Base-by-base conservation (phyloP, 2,888 invertebrate species). In the Bellardia pandia region DNA sequence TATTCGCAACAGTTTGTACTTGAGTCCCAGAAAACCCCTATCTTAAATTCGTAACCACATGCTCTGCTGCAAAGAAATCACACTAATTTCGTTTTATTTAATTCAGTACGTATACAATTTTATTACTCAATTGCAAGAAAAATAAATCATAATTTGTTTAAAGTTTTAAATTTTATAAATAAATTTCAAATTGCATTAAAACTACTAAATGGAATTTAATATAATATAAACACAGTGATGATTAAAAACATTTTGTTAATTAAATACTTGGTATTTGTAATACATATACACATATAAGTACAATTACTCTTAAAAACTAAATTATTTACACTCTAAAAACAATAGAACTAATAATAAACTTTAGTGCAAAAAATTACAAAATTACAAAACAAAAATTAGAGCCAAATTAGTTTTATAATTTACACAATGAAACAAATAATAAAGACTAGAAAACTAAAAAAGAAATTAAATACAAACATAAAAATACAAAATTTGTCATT, bases 401-500 rank as follows among this genome's bases (percentile, higher is more conserved):
- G 56, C 23, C 51, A 71, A 72, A 62, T 74, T 82, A 14, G n/a
- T 45, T 1, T 30, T 23, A 33, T 45, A 78, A 72, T 58, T 66
- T 76, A 77, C 48, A 68, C 40, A 86, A 14, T 14, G 7, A 33
- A 60, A 64, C 51, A 71, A 68, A 56, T 48, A 60, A 71, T 66
- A 71, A 74, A 81, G 87, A 87, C 87, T 87, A 87, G 87, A 87
- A 78, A 85, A 62, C 87, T 87, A 85, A 82, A 77, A 80, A 76
- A 76, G 60, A 53, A 69, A 11, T 51, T 30, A 78, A 69, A 53
- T 14, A 71, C 8, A 37, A 40, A 56, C 13, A 3, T 45, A 23
- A 14, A 7, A 74, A 45, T 37, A n/a, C 48, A 14, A 48, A 51
- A 62, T 45, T 66, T 64, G 40, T 64, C 9, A 23, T 13, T 13